Evolutionary conservation across 2,113 vertebrate genomes (phyloP).

Genomic region (Pollachius pollachius): DNA sequence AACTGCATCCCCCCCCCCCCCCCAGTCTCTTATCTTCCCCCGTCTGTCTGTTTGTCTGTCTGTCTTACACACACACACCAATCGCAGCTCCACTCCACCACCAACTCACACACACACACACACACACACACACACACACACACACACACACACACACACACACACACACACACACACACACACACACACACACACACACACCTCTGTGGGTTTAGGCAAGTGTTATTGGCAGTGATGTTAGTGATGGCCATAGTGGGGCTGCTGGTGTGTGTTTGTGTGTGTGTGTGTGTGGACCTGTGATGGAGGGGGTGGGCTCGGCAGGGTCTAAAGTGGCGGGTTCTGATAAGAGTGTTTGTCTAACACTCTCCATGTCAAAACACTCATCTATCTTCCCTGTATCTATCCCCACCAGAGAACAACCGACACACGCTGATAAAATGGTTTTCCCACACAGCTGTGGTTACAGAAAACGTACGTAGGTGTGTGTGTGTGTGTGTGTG

Average conservation of each 20-base stretch:
- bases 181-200: constrained; percentile 21
- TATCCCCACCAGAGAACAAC: constrained; percentile 95
- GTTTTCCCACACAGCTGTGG: constrained; percentile 71
- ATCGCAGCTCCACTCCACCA: background rate
- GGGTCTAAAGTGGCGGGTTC: constrained; percentile 80
- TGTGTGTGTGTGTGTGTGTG: constrained; percentile 3
- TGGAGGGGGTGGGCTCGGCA: constrained; percentile 53
- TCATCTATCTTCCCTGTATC: constrained; percentile 96
- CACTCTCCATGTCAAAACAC: constrained; percentile 97
- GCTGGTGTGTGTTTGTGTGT: constrained; percentile 23
- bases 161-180: background rate
- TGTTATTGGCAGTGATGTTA: background rate
- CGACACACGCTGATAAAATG: constrained; percentile 88
- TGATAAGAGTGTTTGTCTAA: constrained; percentile 91
- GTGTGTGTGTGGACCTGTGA: background rate
- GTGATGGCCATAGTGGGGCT: background rate
- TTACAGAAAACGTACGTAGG: background rate
- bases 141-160: constrained; percentile 5
- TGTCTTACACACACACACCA: background rate
- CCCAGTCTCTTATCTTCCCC: constrained; percentile 13
- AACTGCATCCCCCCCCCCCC: constrained; percentile 2
- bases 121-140: constrained; percentile 31
- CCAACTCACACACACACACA: constrained; percentile 5
- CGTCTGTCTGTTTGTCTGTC: background rate
- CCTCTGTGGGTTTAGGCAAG: too few relatives aligned